Conservation (phyloP, 2,113 vertebrate species). For the Syngnathus typhle region DNA sequence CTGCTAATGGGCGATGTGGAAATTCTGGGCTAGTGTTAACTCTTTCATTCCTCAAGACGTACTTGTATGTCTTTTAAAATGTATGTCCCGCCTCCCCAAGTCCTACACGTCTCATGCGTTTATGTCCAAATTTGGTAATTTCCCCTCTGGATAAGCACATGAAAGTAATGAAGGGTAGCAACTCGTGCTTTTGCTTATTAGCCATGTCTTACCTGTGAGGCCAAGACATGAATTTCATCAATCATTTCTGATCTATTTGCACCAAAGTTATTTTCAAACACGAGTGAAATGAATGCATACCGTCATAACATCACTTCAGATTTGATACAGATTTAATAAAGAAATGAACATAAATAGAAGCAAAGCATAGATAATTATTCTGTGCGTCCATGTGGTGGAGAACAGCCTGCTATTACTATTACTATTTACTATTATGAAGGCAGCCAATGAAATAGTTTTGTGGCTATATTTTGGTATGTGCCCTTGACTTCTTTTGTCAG, state of each 20-base stretch:
- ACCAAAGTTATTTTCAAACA: conserved; percentile 13
- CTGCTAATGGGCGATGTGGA: conserved; percentile 22
- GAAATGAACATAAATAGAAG: conserved; percentile 24
- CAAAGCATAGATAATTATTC: conserved; percentile 58
- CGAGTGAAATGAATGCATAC: conserved; percentile 19
- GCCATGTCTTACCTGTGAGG: conserved; percentile 11
- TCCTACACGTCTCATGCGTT: too few species aligned
- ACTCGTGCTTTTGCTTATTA: conserved; percentile 21
- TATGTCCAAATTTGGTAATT: too few species aligned
- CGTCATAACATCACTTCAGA: conserved; percentile 23
- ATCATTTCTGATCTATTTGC: conserved; percentile 5
- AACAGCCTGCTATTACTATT: conserved; percentile 24
- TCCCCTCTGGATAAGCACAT: too few species aligned
- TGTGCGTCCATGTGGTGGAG: conserved; percentile 47
- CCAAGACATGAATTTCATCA: conserved; percentile 9
- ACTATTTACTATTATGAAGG: conserved; percentile 42
- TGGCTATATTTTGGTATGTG: conserved; percentile 37
- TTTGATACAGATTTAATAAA: conserved; percentile 3
- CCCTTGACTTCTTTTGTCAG: conserved; percentile 49
- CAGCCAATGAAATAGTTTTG: conserved; percentile 53
- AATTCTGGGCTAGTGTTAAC: conserved; percentile 26
- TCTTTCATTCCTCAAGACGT: too few species aligned
- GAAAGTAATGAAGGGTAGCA: not conserved
- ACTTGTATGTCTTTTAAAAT: too few species aligned
- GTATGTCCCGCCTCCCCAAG: too few species aligned